phyloP scores from a whole-genome alignment of 2,113 vertebrate genomes.

The Bettongia penicillata region DNA sequence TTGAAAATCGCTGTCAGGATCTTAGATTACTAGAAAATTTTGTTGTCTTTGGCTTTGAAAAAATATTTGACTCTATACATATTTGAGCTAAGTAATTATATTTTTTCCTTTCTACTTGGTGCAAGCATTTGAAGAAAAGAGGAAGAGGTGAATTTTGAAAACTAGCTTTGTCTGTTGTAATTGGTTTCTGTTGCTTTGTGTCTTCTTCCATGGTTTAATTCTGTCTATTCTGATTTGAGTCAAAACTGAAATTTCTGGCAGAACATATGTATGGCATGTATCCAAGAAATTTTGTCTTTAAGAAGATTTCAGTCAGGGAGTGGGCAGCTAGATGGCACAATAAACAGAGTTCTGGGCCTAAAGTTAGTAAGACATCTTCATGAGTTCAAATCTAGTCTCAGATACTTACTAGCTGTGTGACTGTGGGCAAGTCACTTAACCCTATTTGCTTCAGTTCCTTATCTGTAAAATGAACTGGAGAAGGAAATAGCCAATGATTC shows the following conservation, averaged over 20 bases:
- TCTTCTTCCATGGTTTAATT: slow-evolving; percentile 24
- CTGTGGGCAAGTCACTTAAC: background rate
- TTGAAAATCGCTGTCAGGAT: slow-evolving; percentile 13
- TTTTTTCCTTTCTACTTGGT: slow-evolving; percentile 21
- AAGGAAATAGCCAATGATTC: background rate
- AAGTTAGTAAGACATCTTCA: background rate
- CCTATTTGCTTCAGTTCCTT: background rate
- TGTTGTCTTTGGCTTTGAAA: background rate
- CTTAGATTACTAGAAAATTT: slow-evolving; percentile 34
- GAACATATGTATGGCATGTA: background rate
- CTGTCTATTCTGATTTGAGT: slow-evolving; percentile 11
- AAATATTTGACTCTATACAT: background rate
- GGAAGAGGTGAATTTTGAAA: slow-evolving; percentile 9
- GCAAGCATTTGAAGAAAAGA: slow-evolving; percentile 21
- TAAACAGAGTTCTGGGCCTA: background rate
- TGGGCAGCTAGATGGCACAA: background rate
- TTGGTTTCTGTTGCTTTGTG: background rate
- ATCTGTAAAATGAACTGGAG: background rate
- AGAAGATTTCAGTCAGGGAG: background rate
- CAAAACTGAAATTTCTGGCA: slow-evolving; percentile 19
- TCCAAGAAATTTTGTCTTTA: background rate
- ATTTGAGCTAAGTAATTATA: background rate
- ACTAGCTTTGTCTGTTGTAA: background rate
- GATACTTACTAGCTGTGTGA: background rate
- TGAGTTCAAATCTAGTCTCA: background rate